A percentile compares a stretch with the other conserved stretches of the same genome.
phyloP scores from a whole-genome alignment of 1,140 invertebrate species.

The Gryllus bimaculatus region DNA sequence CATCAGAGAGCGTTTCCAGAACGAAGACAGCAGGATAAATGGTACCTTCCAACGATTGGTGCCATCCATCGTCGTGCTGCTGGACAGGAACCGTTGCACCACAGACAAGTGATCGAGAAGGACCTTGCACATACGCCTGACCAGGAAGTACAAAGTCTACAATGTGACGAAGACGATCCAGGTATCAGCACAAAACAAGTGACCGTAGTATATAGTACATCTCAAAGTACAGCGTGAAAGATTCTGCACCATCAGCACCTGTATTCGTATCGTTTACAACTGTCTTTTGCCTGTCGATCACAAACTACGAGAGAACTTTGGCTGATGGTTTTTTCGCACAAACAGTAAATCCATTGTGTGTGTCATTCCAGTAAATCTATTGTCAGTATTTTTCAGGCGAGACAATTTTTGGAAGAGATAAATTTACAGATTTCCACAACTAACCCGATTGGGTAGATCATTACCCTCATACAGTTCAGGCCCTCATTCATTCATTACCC shows the following conservation, averaged over 20 bases:
- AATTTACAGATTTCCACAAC: neutral
- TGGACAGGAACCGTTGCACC: neutral
- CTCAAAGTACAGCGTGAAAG: neutral
- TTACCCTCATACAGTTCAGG: too few relatives aligned
- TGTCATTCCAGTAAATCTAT: too few relatives aligned
- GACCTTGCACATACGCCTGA: neutral
- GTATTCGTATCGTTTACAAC: neutral
- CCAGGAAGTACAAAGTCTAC: neutral
- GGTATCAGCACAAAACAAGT: slow-evolving; percentile 6
- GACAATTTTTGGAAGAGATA: neutral
- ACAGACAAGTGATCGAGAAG: neutral
- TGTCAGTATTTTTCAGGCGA: neutral
- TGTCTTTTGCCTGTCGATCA: neutral
- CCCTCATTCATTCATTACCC: too few relatives aligned
- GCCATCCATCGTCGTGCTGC: neutral
- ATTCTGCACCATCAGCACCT: neutral
- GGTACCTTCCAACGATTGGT: neutral
- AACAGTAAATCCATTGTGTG: neutral
- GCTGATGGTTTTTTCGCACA: neutral
- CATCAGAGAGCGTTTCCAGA: neutral
- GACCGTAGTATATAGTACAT: neutral
- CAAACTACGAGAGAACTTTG: neutral
- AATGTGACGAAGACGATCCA: neutral
- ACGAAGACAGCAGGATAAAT: neutral
- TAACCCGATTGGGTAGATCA: too few relatives aligned